A percentile compares a stretch with the other conserved stretches of the same genome.
Conservation (phyloP, 2,797 vertebrate species). For the Phrynocephalus guinanensis region DNA sequence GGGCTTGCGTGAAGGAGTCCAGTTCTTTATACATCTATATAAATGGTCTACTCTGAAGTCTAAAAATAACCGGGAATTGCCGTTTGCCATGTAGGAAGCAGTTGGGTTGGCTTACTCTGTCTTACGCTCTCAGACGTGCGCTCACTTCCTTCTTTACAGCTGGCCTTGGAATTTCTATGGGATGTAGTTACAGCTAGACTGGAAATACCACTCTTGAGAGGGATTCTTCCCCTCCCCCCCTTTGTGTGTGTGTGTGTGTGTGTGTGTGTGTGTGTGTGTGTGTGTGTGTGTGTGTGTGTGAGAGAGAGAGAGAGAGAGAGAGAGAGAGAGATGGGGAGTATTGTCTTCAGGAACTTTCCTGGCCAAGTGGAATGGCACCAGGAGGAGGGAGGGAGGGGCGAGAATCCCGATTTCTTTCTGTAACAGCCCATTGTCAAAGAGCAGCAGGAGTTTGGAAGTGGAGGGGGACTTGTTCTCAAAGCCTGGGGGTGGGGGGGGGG, state of each 20-base stretch:
- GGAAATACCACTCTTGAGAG: neutral
- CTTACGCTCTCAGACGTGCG: neutral
- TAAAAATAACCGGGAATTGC: conserved; percentile 1
- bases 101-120: neutral
- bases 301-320: neutral
- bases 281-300: no score
- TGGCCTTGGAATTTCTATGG: neutral
- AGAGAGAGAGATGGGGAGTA: no score
- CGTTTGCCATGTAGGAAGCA: neutral
- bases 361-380: neutral
- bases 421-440: neutral
- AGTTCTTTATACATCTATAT: no score
- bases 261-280: no score
- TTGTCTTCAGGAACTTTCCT: neutral
- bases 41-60: neutral
- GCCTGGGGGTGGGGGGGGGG: no score
- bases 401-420: neutral
- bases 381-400: neutral
- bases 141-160: neutral
- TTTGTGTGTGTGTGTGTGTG: no score
- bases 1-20: neutral
- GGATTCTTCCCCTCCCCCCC: neutral
- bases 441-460: neutral
- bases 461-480: no score
- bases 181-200: conserved; percentile 1